phyloP scores from a whole-genome alignment of 2,797 vertebrate genomes.

The Coranthus polyacanthus region DNA sequence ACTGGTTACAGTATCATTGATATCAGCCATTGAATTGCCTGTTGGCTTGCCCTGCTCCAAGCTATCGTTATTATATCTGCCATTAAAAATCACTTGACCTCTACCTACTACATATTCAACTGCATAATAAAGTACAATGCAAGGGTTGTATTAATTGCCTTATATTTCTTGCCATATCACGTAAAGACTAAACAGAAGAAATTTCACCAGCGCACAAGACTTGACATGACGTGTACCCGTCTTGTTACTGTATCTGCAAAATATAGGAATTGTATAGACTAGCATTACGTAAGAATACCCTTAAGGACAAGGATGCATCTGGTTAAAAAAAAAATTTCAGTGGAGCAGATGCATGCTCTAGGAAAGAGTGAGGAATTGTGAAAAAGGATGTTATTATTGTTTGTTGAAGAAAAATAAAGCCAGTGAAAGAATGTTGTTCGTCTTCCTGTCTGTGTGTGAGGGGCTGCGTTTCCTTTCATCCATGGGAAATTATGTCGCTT shows the following conservation, averaged over 20 bases:
- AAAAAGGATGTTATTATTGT: slow-evolving; percentile 28
- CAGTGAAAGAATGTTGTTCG: slow-evolving; percentile 22
- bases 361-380: neutral
- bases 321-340: slow-evolving; percentile 45
- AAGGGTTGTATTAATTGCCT: too few species aligned
- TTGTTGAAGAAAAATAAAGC: slow-evolving; percentile 3
- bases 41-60: too few species aligned
- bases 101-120: too few species aligned
- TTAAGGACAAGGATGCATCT: slow-evolving; percentile 19
- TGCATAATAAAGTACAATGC: too few species aligned
- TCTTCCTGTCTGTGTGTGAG: slow-evolving; percentile 11
- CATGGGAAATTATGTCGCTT: slow-evolving; percentile 52
- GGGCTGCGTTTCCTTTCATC: slow-evolving; percentile 44
- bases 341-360: neutral
- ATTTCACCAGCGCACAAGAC: too few species aligned
- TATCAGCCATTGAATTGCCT: too few species aligned
- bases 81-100: too few species aligned
- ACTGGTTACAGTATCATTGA: too few species aligned
- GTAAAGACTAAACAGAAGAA: too few species aligned
- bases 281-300: slow-evolving; percentile 9
- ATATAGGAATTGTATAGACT: neutral
- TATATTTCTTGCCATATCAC: too few species aligned
- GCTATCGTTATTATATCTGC: too few species aligned
- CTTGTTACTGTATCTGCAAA: neutral
- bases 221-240: too few species aligned